Base-by-base conservation (phyloP, 2,113 vertebrate species). In the Cyprinodon variegatus region DNA sequence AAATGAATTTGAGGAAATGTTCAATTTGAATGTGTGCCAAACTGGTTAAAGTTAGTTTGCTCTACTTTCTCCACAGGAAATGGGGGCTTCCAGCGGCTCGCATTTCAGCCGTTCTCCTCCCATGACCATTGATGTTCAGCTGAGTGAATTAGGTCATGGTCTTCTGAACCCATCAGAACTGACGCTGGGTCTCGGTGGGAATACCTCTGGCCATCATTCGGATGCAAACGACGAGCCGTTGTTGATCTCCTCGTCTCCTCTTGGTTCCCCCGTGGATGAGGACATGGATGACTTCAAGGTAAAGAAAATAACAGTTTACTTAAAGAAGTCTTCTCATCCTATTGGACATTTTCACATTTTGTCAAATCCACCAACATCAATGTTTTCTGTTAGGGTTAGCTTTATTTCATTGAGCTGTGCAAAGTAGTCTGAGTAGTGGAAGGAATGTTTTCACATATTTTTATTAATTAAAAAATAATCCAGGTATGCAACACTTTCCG, bases 261-360 rank as follows among this genome's bases (percentile, higher is more conserved):
- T 94, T 1, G 94, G 92, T 69, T 98, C 96, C 64, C 87, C 97
- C 77, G 96, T 96, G 45, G 96, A 97, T 50, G 96, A 97, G 57
- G 96, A 97, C 84, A 91, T 96, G 88, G 96, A 97, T 60, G 96
- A 97, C 82, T 96, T 97, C 83, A 93, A 95, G 93, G 96, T 93
- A 81, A 86, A 85, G 14, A 39, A 20, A 43, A 57, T 37, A 3
- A n/a, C 22, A 29, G 29, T 29, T 2, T 29, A 1, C 29, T 29
- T 29, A 2, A 29, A 29, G 29, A 29, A 29, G 29, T 29, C 29
- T 29, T 29, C 29, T 29, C 29, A 29, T 29, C 29, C 29, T 29
- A 29, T 29, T 29, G 29, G 29, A 29, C 15, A 2, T n/a, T 20
- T 20, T 10, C 17, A 57, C 50, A 9, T 57, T 10, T 45, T 45